These are phyloP conservation scores for Syritta pipiens DNA, from an alignment of 2,888 invertebrate genomes.

Conservation along the genomic window DNA sequence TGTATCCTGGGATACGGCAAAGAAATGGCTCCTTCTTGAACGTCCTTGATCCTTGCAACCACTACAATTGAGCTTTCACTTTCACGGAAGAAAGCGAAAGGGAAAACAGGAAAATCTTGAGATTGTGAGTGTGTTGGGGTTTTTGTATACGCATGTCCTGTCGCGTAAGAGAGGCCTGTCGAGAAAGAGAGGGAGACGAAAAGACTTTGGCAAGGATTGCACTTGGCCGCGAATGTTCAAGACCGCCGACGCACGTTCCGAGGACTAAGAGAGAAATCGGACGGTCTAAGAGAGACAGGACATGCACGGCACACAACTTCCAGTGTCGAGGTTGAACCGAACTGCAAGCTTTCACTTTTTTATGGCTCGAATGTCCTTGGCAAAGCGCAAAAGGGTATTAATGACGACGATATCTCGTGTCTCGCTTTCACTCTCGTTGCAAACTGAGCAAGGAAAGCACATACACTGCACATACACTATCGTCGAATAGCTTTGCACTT, in stretches of 20 bases:
- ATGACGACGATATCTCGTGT: slow-evolving; percentile 54
- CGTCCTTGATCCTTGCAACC: slow-evolving; percentile 79
- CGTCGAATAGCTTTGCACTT: slow-evolving; percentile 63
- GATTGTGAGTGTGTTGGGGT: slow-evolving; percentile 48
- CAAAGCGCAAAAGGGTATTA: slow-evolving; percentile 76
- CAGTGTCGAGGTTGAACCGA: slow-evolving; percentile 32
- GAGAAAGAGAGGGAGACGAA: background rate
- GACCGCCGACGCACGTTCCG: background rate
- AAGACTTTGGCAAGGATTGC: slow-evolving; percentile 61
- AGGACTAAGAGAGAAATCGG: slow-evolving; percentile 27
- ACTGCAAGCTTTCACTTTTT: slow-evolving; percentile 74
- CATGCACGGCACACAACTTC: slow-evolving; percentile 21
- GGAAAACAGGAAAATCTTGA: slow-evolving; percentile 54
- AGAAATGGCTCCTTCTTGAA: slow-evolving; percentile 74
- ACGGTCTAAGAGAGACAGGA: slow-evolving; percentile 43
- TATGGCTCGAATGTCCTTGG: slow-evolving; percentile 79
- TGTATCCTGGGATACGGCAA: slow-evolving; percentile 37
- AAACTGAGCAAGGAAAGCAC: slow-evolving; percentile 30
- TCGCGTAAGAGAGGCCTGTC: slow-evolving; percentile 24
- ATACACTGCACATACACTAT: slow-evolving; percentile 64
- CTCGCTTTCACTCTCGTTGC: slow-evolving; percentile 58
- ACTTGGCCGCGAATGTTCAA: slow-evolving; percentile 49
- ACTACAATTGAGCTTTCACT: slow-evolving; percentile 51
- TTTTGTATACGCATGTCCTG: slow-evolving; percentile 43
- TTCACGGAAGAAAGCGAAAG: slow-evolving; percentile 63